These are phyloP conservation scores for Serrognathus titanus DNA, from an alignment of 2,888 invertebrate species.

Conservation along the genomic window DNA sequence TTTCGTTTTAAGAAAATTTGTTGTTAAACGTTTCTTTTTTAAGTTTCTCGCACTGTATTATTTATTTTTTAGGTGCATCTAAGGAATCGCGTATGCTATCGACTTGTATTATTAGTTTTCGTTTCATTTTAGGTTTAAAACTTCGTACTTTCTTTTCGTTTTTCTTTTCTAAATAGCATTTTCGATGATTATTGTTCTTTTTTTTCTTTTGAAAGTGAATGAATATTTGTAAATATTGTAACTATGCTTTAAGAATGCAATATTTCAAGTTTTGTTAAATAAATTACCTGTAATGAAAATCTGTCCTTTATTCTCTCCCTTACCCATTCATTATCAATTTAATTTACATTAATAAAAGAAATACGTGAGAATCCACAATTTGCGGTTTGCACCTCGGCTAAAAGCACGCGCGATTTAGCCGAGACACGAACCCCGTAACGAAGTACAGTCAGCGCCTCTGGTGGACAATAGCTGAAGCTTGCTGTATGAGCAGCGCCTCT, in stretches of 20 bases:
- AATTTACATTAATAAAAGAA: no score
- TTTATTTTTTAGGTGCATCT: neutral
- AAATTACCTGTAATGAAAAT: slow-evolving; percentile 4
- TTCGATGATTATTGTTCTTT: neutral
- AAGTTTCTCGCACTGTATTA: neutral
- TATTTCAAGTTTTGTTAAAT: slow-evolving; percentile 15
- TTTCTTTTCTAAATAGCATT: neutral
- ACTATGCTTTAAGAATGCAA: slow-evolving; percentile 11
- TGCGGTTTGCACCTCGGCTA: no score
- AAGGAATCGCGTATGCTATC: no score
- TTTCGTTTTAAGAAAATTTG: slow-evolving; percentile 1
- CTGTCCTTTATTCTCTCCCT: no score
- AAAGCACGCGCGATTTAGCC: no score
- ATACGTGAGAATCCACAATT: no score
- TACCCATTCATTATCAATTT: no score
- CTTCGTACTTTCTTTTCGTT: neutral
- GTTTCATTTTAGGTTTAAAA: neutral
- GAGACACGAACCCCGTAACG: no score
- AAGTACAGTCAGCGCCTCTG: no score
- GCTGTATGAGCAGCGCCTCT: no score
- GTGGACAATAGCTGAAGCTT: no score
- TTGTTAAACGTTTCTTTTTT: neutral
- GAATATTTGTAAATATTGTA: slow-evolving; percentile 11
- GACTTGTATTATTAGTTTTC: neutral
- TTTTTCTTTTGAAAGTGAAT: neutral